Evolutionary conservation across 2,797 vertebrate genomes (phyloP).

Genomic region (Carcharodon carcharias): DNA sequence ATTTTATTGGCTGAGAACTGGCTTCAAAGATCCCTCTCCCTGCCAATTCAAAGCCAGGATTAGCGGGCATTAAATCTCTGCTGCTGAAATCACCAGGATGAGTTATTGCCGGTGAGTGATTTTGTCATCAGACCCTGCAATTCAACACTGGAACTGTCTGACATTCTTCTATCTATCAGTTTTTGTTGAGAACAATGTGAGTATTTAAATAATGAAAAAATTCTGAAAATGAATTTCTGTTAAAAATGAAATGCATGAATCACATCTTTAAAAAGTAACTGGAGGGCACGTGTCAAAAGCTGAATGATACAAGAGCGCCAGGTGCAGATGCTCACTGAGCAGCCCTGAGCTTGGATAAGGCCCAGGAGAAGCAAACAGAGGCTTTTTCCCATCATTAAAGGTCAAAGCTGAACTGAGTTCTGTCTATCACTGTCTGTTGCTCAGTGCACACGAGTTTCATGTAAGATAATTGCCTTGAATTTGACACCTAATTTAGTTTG

Average conservation of each 20-base stretch:
- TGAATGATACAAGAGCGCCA: background rate
- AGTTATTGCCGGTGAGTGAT: background rate
- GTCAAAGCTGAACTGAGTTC: slow-evolving; percentile 18
- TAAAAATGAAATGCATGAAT: slow-evolving; percentile 5
- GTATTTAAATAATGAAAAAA: slow-evolving; percentile 15
- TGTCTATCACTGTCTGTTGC: slow-evolving; percentile 29
- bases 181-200: background rate
- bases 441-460: background rate
- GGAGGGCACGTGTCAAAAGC: slow-evolving; percentile 21
- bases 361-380: slow-evolving; percentile 8
- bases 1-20: background rate
- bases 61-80: background rate
- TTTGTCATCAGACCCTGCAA: background rate
- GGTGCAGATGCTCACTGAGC: slow-evolving; percentile 6
- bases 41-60: background rate
- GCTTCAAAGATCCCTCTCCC: background rate
- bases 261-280: slow-evolving; percentile 2
- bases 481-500: slow-evolving; percentile 36
- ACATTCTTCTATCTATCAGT: background rate
- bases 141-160: background rate
- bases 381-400: slow-evolving; percentile 15
- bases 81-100: background rate
- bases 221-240: slow-evolving; percentile 18
- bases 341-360: background rate
- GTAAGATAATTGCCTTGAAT: slow-evolving; percentile 25